Base-by-base conservation (phyloP, 2,888 invertebrate genomes). In the Ctenicera cuprea region DNA sequence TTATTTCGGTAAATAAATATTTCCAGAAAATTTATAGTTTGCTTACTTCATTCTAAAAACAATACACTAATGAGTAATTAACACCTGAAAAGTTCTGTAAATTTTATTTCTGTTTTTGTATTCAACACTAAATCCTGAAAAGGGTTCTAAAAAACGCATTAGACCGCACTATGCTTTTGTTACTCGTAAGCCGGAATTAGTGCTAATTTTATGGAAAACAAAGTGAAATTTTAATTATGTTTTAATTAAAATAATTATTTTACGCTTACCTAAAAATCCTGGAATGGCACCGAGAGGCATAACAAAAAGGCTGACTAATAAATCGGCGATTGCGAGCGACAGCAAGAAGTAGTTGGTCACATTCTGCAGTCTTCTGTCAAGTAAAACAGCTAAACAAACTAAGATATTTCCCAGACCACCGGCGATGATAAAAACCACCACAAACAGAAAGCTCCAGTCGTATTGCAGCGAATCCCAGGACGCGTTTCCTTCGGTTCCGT, bases 211-310 rank as follows among this genome's bases (percentile, higher is more conserved):
- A n/a, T n/a, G n/a, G n/a, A n/a, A n/a, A n/a, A n/a, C n/a, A n/a
- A n/a, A n/a, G n/a, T n/a, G n/a, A n/a, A n/a, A n/a, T n/a, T n/a
- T n/a, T n/a, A n/a, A n/a, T 26, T 26, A 5, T 26, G 5, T 3
- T 26, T 4, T 16, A 4, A 16, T 2, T 43, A 14, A 5, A 43
- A 38, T 1, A 14, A n/a, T 14, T 16, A 2, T 2, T 14, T n/a
- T 16, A 8, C 1, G 0, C 48, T 94, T 86, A 97, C 97, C 97
- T 83, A 96, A 89, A 88, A 98, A 95, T 84, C 97, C 97, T 30
- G 95, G 96, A 81, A 97, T 94, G 41, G 98, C 97, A 74, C 96
- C 96, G 86, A 97, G 90, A 3, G 98, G 98, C 98, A 98, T 98
- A 70, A 98, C 98, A 84, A 97, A 94, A 76, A 97, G 88, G 83